phyloP scores from a whole-genome alignment of 2,888 invertebrate species.

The Andrena bucephala region DNA sequence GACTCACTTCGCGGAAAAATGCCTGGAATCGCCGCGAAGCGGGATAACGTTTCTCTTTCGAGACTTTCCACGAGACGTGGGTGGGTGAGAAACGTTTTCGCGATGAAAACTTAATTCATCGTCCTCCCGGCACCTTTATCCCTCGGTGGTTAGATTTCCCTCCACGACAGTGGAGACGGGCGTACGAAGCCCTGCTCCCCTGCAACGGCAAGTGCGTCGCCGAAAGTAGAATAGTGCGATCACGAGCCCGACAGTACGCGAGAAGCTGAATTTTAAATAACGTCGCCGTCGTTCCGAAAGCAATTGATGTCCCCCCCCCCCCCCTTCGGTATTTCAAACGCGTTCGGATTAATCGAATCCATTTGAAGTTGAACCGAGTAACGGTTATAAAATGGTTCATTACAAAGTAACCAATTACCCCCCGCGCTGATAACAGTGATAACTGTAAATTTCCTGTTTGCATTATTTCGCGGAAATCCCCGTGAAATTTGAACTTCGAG shows the following conservation, averaged over 20 bases:
- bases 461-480: background rate
- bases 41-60: slow-evolving; percentile 69
- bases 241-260: slow-evolving; percentile 1
- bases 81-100: slow-evolving; percentile 25
- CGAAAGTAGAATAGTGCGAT: slow-evolving; percentile 21
- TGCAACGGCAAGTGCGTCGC: background rate
- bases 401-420: slow-evolving; percentile 13
- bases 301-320: slow-evolving; percentile 5
- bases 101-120: slow-evolving; percentile 68
- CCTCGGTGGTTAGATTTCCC: slow-evolving; percentile 2
- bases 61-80: slow-evolving; percentile 18
- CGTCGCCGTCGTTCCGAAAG: background rate
- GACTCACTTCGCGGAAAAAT: slow-evolving; percentile 71
- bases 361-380: background rate
- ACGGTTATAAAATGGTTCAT: slow-evolving; percentile 20
- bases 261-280: background rate
- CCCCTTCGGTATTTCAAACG: background rate
- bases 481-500: background rate
- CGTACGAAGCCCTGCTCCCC: background rate
- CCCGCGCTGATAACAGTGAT: slow-evolving; percentile 2
- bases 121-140: background rate
- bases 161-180: background rate
- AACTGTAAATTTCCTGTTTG: slow-evolving; percentile 6
- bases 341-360: slow-evolving; percentile 13
- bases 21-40: slow-evolving; percentile 66